Percentiles rank a stretch among this genome's conserved stretches.
These are phyloP conservation scores for Melipona beecheii DNA, from an alignment of 2,888 invertebrate species.

Conservation along the genomic window DNA sequence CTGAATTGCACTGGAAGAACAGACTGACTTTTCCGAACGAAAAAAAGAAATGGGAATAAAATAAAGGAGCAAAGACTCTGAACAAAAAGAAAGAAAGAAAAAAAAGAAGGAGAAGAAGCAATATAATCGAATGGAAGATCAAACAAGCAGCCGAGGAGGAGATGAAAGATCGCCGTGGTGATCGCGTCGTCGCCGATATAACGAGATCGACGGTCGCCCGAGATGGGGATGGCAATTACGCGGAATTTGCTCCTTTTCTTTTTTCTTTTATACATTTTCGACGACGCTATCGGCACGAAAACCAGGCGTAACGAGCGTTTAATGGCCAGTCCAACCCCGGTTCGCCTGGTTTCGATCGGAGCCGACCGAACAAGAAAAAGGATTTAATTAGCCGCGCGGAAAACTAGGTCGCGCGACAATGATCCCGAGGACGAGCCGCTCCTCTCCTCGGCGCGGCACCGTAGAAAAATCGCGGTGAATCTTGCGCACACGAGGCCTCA, in stretches of 20 bases:
- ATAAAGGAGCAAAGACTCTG: background rate
- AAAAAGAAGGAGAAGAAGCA: background rate
- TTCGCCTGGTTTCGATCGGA: slow-evolving; percentile 37
- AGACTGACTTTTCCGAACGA: background rate
- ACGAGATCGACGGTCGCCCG: slow-evolving; percentile 3
- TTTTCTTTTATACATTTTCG: slow-evolving; percentile 2
- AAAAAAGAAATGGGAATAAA: background rate
- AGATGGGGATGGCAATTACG: slow-evolving; percentile 35
- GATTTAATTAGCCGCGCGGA: slow-evolving; percentile 64
- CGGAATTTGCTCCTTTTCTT: slow-evolving; percentile 5
- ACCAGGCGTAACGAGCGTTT: slow-evolving; percentile 61
- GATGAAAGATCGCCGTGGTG: background rate
- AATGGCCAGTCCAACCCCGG: slow-evolving; percentile 50
- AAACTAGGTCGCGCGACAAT: slow-evolving; percentile 67
- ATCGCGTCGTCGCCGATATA: slow-evolving; percentile 35
- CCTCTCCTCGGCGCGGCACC: background rate
- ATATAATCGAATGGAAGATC: slow-evolving; percentile 24
- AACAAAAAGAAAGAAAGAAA: background rate
- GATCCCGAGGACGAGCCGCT: slow-evolving; percentile 32
- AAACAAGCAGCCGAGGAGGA: background rate
- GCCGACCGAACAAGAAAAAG: slow-evolving; percentile 42
- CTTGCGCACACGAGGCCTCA: background rate
- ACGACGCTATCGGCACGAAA: slow-evolving; percentile 45
- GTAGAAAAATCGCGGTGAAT: slow-evolving; percentile 24
- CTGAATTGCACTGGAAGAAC: no score